Conservation (phyloP, 2,888 invertebrate species). For the Acanthosepion esculentum region DNA sequence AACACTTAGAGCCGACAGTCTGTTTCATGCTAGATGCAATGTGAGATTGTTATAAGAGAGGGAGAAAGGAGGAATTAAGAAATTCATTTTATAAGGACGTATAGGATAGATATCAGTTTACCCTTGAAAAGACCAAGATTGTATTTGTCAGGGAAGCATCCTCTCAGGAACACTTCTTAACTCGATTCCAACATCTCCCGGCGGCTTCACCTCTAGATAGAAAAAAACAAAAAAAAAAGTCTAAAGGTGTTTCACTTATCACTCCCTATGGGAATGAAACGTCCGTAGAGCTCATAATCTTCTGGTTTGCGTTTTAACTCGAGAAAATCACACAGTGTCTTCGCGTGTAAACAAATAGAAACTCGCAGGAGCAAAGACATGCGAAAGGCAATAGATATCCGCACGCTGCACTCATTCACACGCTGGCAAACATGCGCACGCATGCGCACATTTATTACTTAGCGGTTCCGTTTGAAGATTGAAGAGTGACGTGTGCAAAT, state of each 20-base stretch:
- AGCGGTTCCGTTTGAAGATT: neutral
- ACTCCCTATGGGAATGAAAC: neutral
- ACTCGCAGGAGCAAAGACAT: neutral
- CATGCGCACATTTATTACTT: neutral
- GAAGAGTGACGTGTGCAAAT: constrained; percentile 9
- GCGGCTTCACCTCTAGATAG: neutral
- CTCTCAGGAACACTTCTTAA: neutral
- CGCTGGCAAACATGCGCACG: neutral
- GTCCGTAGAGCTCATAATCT: neutral
- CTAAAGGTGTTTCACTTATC: neutral
- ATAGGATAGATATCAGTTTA: too few relatives aligned
- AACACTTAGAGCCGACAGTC: too few relatives aligned
- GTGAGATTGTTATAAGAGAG: neutral
- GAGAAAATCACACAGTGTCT: neutral
- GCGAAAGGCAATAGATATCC: neutral
- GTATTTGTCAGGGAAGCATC: neutral
- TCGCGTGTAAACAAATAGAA: neutral
- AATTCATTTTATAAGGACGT: too few relatives aligned
- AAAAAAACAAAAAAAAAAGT: neutral
- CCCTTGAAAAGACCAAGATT: too few relatives aligned
- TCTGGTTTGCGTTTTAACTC: neutral
- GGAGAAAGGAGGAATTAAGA: neutral
- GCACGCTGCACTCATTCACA: neutral
- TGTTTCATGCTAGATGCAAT: too few relatives aligned
- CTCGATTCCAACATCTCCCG: neutral